A percentile compares a stretch with the other conserved stretches of the same genome.
Conservation (phyloP, 2,113 vertebrate genomes). For the Lepidothrix coronata region DNA sequence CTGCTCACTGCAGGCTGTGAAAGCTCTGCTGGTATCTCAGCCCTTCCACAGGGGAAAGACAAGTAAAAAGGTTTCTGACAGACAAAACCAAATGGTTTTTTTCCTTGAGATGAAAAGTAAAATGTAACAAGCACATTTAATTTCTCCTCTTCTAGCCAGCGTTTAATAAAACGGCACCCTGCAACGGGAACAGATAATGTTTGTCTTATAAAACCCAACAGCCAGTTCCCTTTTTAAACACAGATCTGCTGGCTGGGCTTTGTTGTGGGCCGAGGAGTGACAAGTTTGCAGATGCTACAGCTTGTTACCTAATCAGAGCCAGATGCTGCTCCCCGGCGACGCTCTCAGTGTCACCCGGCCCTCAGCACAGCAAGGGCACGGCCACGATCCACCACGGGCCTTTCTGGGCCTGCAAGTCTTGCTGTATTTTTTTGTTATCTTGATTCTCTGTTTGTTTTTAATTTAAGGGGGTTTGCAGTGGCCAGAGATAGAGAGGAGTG, state of each 20-base stretch:
- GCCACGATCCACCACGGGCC: not conserved
- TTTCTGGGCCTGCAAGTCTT: not conserved
- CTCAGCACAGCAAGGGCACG: not conserved
- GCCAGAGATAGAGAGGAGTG: not conserved
- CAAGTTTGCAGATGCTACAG: constrained; percentile 52
- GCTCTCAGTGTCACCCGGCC: not conserved
- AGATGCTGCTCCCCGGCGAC: constrained; percentile 16
- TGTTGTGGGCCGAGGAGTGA: constrained; percentile 50
- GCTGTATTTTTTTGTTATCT: not conserved
- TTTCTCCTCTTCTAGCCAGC: constrained; percentile 53
- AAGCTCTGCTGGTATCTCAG: not conserved
- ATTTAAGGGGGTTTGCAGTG: not conserved
- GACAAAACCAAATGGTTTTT: not conserved
- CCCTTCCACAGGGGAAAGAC: not conserved
- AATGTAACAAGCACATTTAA: constrained; percentile 66
- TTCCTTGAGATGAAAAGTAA: constrained; percentile 63
- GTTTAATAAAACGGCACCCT: constrained; percentile 68
- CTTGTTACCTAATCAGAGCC: constrained; percentile 61
- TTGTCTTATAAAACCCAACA: constrained; percentile 66
- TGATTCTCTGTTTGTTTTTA: constrained; percentile 2
- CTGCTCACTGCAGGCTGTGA: not conserved
- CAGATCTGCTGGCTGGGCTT: constrained; percentile 22
- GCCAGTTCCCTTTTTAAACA: constrained; percentile 53
- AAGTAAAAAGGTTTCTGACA: constrained; percentile 26
- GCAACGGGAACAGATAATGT: constrained; percentile 70